Percentiles rank a stretch among this genome's conserved stretches.
Conservation (phyloP, 2,888 invertebrate genomes). For the Spodoptera picta region DNA sequence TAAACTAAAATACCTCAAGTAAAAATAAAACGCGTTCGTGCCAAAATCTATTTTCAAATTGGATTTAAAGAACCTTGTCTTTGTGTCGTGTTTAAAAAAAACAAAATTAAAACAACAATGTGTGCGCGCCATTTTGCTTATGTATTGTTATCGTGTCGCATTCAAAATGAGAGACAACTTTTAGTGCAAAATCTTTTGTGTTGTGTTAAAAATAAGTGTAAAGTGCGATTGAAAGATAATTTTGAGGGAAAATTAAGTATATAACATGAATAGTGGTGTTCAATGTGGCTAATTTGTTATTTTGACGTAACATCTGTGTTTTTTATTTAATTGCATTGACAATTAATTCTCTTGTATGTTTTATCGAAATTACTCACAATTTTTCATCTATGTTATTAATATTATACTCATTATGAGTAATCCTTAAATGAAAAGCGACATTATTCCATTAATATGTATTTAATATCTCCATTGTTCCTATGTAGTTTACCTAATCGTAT, state of each 20-base stretch:
- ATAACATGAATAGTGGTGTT: constrained; percentile 14
- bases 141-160: constrained; percentile 24
- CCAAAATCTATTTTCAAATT: constrained; percentile 31
- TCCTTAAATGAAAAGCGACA: constrained; percentile 24
- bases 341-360: no score
- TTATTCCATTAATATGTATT: no score
- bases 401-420: constrained; percentile 10
- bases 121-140: constrained; percentile 23
- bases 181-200: background rate
- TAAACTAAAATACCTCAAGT: constrained; percentile 2
- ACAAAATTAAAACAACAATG: constrained; percentile 25
- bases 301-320: no score
- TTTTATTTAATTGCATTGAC: no score
- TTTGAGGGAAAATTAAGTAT: constrained; percentile 4
- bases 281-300: constrained; percentile 25
- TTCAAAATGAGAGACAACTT: constrained; percentile 17
- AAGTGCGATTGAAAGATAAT: constrained; percentile 25
- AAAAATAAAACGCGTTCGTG: constrained; percentile 35
- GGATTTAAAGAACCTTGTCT: constrained; percentile 19
- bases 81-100: constrained; percentile 15
- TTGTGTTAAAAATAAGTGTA: constrained; percentile 8
- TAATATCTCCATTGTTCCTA: no score
- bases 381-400: background rate
- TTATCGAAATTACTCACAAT: no score
- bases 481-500: no score